These are phyloP conservation scores for Corythornis vintsioides DNA, from an alignment of 2,113 vertebrate genomes.

Conservation along the genomic window DNA sequence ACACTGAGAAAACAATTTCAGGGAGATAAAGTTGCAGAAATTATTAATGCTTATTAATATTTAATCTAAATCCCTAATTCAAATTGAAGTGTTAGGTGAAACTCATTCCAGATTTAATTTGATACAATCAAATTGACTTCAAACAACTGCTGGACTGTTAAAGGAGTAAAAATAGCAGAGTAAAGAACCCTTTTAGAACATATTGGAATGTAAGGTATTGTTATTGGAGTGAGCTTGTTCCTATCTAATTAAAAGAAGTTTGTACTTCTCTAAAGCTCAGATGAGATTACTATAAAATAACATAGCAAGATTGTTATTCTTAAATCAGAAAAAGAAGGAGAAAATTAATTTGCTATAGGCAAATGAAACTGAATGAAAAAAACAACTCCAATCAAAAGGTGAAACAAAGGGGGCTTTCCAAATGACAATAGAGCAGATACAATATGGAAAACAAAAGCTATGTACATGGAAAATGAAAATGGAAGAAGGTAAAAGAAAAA, in stretches of 20 bases:
- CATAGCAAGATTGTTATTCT: not conserved
- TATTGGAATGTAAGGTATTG: not conserved
- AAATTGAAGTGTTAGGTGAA: not conserved
- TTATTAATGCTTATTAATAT: conserved; percentile 1
- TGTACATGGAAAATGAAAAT: not conserved
- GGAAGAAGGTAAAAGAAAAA: not conserved
- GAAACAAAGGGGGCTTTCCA: not conserved
- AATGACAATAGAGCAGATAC: not conserved
- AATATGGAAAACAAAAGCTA: not conserved
- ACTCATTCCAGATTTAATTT: not conserved
- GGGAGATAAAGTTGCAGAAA: not conserved
- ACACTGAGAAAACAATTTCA: not conserved
- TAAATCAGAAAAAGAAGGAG: not conserved
- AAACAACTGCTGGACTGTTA: not conserved
- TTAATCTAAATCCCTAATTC: conserved; percentile 25
- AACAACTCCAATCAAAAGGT: not conserved
- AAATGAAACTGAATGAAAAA: not conserved
- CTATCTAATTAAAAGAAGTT: conserved; percentile 7
- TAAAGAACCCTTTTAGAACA: not conserved
- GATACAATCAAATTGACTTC: not conserved
- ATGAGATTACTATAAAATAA: not conserved
- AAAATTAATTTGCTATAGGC: not conserved
- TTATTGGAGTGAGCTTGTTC: not conserved
- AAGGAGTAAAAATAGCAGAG: not conserved
- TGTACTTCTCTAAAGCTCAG: not conserved